Evolutionary conservation across 2,797 vertebrate species (phyloP), one percentile per base, ranked within the genome.

Genomic region (Microctenopoma stevenorrisi): DNA sequence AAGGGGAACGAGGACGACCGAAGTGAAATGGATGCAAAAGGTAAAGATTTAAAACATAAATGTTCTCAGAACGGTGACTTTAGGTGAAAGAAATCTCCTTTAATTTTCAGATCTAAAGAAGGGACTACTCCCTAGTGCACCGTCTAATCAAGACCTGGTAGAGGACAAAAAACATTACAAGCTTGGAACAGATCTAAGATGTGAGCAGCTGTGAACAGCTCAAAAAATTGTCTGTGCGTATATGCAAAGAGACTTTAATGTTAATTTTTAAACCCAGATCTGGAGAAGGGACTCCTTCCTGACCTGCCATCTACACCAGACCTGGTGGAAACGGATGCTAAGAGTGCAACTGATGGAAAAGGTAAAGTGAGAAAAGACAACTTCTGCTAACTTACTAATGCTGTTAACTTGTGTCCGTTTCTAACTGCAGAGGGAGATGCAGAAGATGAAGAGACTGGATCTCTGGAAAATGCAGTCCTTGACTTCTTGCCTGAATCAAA

Each of bases 221-320:
- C 12, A 40, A 10, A 40, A 40, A 40, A 13, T 12, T 38, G 10
- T 38, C 3, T 38, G 10, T 33, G 30, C 7, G 30, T 33, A 7
- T 33, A 9, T 35, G 33, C 33, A 35, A 35, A 35, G 33, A 35
- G 38, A 11, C 13, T 40, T 40, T 40, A 11, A 11, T 38, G 37
- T 2, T 38, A 2, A 10, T 22, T 12, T 40, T 18, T 18, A 4
- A 18, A 14, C 11, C 2, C 22, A 85, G 86, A 71, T 46, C 2
- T 49, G 30, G 56, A 49, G 3, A 72, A 69, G 7, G 70, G 16
- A 2, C 66, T 77, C 8, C 18, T 68, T 66, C 78, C 61, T 55
- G 72, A 4, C 14, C 28, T 7, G 3, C 16, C 4, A 4, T 13
- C 82, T 3, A 10, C 52, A 14, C 28, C n/a, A 22, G 68, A 79